phyloP scores from a whole-genome alignment of 2,113 vertebrate species.

The Coracopsis vasa region DNA sequence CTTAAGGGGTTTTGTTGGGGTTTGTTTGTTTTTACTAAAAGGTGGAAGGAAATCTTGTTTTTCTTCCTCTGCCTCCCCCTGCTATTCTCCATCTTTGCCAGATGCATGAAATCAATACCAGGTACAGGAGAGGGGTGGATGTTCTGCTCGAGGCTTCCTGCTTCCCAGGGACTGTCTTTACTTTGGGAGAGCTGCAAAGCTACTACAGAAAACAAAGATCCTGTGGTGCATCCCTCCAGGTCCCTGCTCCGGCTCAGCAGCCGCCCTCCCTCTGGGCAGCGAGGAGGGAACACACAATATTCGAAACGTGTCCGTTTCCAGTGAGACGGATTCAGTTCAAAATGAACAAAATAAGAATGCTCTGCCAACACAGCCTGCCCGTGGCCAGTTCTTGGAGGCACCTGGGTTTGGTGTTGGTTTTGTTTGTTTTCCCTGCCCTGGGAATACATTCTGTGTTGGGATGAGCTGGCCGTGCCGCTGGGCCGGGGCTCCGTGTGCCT shows the following conservation, averaged over 20 bases:
- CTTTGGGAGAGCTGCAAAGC: neutral
- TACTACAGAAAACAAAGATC: neutral
- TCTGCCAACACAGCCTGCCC: conserved; percentile 27
- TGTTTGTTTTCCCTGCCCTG: accelerated
- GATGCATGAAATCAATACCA: neutral
- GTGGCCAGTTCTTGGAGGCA: conserved; percentile 19
- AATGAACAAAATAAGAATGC: neutral
- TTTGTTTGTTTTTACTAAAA: neutral
- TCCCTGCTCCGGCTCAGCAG: neutral
- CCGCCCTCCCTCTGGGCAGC: neutral
- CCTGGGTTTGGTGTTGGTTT: neutral
- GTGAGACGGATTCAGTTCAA: conserved; percentile 25
- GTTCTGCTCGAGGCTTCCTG: neutral
- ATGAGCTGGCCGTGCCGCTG: accelerated
- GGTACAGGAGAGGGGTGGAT: neutral
- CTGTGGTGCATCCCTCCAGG: neutral
- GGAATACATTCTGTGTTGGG: neutral
- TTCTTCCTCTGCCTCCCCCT: neutral
- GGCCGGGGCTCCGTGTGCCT: neutral
- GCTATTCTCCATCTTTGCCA: neutral
- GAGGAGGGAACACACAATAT: neutral
- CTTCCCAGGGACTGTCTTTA: neutral
- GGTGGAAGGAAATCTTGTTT: neutral
- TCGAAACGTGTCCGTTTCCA: conserved; percentile 11
- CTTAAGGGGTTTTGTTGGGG: neutral